Base-by-base conservation (phyloP, 2,113 vertebrate genomes). In the Cathartes aura region DNA sequence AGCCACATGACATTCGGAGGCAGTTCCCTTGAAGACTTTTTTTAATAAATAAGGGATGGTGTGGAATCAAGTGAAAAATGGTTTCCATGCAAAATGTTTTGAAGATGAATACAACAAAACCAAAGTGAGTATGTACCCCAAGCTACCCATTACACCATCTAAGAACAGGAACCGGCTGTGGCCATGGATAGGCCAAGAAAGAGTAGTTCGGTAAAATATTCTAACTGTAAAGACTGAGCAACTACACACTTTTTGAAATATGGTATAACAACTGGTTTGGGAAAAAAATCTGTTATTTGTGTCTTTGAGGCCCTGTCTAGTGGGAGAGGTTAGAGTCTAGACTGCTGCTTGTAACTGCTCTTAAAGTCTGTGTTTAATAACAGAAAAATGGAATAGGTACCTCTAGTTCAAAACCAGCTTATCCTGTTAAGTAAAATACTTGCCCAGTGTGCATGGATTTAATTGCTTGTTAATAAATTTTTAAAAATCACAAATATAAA, bases 111-210 rank as follows among this genome's bases (percentile, higher is more conserved):
- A 16, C 47, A 67, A 30, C 29, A 22, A 48, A 76, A 20, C 14
- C 50, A 16, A 1, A 10, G 48, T 40, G 42, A 15, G 0, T 32
- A 29, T 4, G 27, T 34, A 43, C 11, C 32, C n/a, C 16, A 23
- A 34, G 22, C 48, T 55, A 32, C 22, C 12, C 0, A 0, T 52
- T 68, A 7, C 0, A 1, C n/a, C 24, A 0, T 29, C 5, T 27
- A 22, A 55, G 40, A 86, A 34, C 32, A 82, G 52, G 42, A 68
- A 62, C 38, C 2, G 3, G 15, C 43, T 83, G 24, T 29, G 16
- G 53, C 52, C 17, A 5, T 3, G 29, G 32, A 34, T 15, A 36
- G 40, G 60, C 64, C 60, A 59, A 50, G 42, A 21, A 70, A 22
- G 12, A 68, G 12, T 15, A 66, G 14, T 29, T 43, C 24, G 40